Conservation (phyloP, 2,797 vertebrate genomes). For the Botia kubotai region DNA sequence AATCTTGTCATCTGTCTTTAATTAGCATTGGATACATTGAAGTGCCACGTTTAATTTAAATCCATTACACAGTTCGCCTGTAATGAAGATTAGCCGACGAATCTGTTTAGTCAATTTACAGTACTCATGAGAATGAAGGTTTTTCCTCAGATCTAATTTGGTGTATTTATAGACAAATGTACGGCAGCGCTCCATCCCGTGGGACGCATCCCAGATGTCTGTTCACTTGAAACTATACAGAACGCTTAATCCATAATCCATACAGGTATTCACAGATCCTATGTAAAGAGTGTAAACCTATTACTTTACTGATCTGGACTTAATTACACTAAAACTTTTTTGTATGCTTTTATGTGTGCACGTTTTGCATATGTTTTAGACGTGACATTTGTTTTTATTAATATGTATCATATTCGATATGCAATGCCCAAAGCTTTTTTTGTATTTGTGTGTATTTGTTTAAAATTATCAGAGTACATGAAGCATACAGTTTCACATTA, state of each 20-base stretch:
- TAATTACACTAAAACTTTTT: background rate
- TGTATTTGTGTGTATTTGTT: background rate
- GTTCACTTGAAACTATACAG: constrained; percentile 24
- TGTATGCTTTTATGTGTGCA: background rate
- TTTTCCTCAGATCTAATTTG: background rate
- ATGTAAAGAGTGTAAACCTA: background rate
- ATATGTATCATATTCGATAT: too few species aligned
- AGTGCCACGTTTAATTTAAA: constrained; percentile 28
- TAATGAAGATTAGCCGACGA: constrained; percentile 16
- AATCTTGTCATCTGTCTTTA: constrained; percentile 26
- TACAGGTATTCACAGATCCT: constrained; percentile 8
- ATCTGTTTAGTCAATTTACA: constrained; percentile 22
- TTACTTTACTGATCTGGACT: background rate
- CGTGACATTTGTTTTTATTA: background rate
- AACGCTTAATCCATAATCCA: background rate
- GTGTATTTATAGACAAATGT: background rate
- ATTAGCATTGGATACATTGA: constrained; percentile 26
- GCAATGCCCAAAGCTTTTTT: background rate
- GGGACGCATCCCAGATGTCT: constrained; percentile 36
- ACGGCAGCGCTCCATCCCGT: background rate
- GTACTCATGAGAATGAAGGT: background rate
- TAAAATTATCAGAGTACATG: background rate
- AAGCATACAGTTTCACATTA: background rate
- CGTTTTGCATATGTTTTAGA: background rate
- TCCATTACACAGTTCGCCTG: background rate